phyloP scores from a whole-genome alignment of 2,888 invertebrate species.

The Galeruca laticollis region DNA sequence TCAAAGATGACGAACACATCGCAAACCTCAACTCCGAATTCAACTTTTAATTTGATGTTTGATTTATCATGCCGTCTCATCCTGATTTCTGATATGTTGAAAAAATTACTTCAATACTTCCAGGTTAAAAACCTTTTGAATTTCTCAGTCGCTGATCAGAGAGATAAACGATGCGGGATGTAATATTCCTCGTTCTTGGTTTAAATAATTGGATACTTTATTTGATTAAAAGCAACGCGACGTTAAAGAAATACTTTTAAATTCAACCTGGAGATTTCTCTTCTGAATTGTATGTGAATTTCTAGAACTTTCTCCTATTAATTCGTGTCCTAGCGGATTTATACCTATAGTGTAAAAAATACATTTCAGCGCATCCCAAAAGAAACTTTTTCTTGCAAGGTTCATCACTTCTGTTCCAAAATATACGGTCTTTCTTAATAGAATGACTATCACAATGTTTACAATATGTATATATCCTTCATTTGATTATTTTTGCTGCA shows the following conservation, averaged over 20 bases:
- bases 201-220: conserved; percentile 25
- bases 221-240: conserved; percentile 15
- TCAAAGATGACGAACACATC: too few relatives aligned
- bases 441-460: too few relatives aligned
- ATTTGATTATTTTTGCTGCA: too few relatives aligned
- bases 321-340: conserved; percentile 1
- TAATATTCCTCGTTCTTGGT: conserved; percentile 20
- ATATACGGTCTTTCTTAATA: too few relatives aligned
- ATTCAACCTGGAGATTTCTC: conserved; percentile 8
- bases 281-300: conserved; percentile 13
- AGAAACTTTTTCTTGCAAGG: too few relatives aligned
- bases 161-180: conserved; percentile 22
- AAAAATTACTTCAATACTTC: background rate
- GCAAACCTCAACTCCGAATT: background rate
- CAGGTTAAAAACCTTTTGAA: background rate
- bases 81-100: background rate
- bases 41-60: background rate
- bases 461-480: too few relatives aligned
- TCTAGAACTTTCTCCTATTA: conserved; percentile 11
- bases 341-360: background rate
- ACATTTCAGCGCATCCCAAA: background rate
- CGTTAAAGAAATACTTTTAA: conserved; percentile 17
- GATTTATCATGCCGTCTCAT: background rate
- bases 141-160: conserved; percentile 11
- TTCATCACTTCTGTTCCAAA: too few relatives aligned